phyloP scores from a whole-genome alignment of 2,113 vertebrate genomes.

The Bubo scandiacus region DNA sequence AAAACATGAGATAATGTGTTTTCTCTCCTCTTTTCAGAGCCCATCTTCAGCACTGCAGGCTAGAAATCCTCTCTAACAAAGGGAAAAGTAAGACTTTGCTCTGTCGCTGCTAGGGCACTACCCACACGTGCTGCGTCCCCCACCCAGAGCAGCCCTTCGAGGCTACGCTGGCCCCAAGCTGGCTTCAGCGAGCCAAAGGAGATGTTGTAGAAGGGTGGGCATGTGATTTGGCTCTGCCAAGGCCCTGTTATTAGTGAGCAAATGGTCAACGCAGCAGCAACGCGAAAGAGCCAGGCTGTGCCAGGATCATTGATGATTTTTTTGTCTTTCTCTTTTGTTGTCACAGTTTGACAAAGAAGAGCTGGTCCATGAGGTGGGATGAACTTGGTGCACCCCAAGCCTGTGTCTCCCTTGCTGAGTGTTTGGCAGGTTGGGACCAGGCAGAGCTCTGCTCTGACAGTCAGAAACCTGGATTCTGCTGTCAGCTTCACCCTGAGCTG shows the following conservation, averaged over 20 bases:
- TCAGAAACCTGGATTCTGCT: not conserved
- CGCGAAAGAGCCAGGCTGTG: rapidly evolving
- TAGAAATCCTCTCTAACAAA: not conserved
- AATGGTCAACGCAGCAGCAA: too few relatives aligned
- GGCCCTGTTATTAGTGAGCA: not conserved
- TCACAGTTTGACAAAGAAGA: not conserved
- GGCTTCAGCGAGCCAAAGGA: not conserved
- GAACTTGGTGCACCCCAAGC: not conserved
- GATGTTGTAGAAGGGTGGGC: not conserved
- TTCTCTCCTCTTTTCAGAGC: not conserved
- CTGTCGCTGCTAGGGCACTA: not conserved
- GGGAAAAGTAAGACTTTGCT: not conserved
- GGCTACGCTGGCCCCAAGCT: rapidly evolving
- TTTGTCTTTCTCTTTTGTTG: not conserved
- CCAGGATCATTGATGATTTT: not conserved
- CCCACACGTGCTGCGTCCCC: rapidly evolving
- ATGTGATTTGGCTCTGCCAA: not conserved
- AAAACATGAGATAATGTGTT: not conserved
- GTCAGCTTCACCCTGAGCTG: not conserved
- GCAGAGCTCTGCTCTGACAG: not conserved
- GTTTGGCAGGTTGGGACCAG: not conserved
- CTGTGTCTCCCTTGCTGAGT: not conserved
- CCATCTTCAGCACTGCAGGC: not conserved
- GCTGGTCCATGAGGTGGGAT: not conserved
- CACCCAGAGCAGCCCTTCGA: not conserved